A percentile compares a stretch with the other conserved stretches of the same genome.
Evolutionary conservation across 2,113 vertebrate species (phyloP).

Genomic region (Pomatostomus ruficeps): DNA sequence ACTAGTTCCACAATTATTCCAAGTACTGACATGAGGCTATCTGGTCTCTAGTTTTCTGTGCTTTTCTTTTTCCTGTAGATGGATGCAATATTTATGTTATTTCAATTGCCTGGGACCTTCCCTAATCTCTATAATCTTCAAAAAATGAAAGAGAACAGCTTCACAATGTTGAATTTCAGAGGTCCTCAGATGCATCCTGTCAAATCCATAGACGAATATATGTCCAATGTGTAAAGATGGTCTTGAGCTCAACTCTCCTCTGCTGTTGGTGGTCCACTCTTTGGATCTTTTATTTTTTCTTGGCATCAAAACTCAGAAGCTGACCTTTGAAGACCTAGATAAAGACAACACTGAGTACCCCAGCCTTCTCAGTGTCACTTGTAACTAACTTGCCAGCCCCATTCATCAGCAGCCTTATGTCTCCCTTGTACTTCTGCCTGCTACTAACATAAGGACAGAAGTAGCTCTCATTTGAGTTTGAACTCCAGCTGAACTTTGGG

Average conservation of each 20-base stretch:
- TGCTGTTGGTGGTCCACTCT: background rate
- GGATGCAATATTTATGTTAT: background rate
- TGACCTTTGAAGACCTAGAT: background rate
- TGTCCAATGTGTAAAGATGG: background rate
- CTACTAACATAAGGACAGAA: background rate
- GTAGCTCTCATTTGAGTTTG: background rate
- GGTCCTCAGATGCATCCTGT: background rate
- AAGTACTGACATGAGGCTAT: background rate
- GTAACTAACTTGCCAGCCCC: background rate
- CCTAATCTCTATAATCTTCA: background rate
- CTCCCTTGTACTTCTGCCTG: background rate
- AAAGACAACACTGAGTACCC: background rate
- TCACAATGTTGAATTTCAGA: background rate
- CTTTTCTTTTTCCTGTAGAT: background rate
- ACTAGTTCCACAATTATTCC: background rate
- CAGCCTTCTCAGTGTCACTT: background rate
- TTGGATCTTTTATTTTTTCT: background rate
- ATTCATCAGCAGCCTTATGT: background rate
- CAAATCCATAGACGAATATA: rapidly evolving
- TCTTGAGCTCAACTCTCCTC: background rate
- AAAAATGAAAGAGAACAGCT: background rate
- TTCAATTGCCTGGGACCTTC: background rate
- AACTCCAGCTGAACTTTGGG: background rate
- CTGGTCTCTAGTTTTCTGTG: background rate
- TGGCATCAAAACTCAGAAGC: background rate